Percentiles rank a stretch among this genome's conserved stretches.
Evolutionary conservation across 2,797 vertebrate genomes (phyloP).

Genomic region (Coregonus ussuriensis): DNA sequence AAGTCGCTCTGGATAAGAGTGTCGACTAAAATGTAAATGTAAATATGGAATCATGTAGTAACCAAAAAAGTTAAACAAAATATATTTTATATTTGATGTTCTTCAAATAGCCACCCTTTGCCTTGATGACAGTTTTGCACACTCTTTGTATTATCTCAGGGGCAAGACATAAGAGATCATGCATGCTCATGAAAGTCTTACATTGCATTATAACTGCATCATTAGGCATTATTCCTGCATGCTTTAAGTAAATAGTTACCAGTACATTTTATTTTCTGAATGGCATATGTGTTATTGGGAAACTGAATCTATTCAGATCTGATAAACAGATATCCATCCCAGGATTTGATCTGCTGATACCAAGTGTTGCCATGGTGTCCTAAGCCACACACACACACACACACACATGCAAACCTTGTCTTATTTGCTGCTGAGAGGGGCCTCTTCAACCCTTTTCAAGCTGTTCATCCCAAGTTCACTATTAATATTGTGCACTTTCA

Average conservation of each 20-base stretch:
- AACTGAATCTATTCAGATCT: neutral
- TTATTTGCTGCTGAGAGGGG: slow-evolving; percentile 24
- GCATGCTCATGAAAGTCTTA: neutral
- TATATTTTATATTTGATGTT: neutral
- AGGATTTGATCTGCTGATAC: slow-evolving; percentile 1
- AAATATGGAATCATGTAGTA: too few relatives aligned
- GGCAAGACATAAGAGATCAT: neutral
- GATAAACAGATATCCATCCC: slow-evolving; percentile 11
- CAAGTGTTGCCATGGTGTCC: slow-evolving; percentile 31
- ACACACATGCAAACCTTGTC: slow-evolving; percentile 27
- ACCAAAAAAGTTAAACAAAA: too few relatives aligned
- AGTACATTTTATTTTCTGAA: neutral
- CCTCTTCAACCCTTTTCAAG: slow-evolving; percentile 1
- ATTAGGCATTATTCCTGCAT: neutral
- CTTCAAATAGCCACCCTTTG: neutral
- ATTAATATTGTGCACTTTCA: slow-evolving; percentile 69
- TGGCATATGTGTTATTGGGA: neutral
- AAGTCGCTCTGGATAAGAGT: too few relatives aligned
- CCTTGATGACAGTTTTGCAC: neutral
- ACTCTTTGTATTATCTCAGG: too few relatives aligned
- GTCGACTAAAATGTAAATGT: too few relatives aligned
- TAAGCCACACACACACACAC: neutral
- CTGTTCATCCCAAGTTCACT: slow-evolving; percentile 28
- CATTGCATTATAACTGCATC: neutral
- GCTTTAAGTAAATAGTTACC: slow-evolving; percentile 12